Base-by-base conservation (phyloP, 2,888 invertebrate genomes). In the Chalcis sispes region DNA sequence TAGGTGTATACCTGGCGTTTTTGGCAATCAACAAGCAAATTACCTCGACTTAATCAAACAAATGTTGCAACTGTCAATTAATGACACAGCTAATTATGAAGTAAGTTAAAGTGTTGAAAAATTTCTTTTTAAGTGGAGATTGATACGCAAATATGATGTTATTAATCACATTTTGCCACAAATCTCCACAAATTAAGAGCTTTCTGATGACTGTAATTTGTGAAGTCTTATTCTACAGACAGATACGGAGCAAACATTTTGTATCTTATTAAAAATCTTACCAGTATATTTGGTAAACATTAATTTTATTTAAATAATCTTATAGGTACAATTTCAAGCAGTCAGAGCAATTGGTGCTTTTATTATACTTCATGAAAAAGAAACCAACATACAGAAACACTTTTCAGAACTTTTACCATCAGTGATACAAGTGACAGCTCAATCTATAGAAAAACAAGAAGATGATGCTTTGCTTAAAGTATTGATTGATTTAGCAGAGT, bases 41-140 rank as follows among this genome's bases (percentile, higher is more conserved):
- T 97, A 98, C 89, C 89, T 99, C 80, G 95, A 95, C 83, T 92
- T 97, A 42, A 98, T 99, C 83, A 98, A 98, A 87, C 96, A 97
- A 89, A 98, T 98, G 98, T 89, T 98, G 82, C 92, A 94, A 78
- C 95, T 96, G 83, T 95, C 96, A 75, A 90, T 96, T 77, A 91
- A 94, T 80, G 94, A 95, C 50, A 90, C 91, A n/a, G 91, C 93
- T 81, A 92, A 93, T 80, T 92, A 93, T 77, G 93, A 94, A 82
- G 94, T 91, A 82, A 85, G 86, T 77, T 25, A 64, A 27, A 46
- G 27, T 8, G 20, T 15, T 10, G 8, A 32, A n/a, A 59, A 50
- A 20, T 76, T 61, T 46, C 10, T 74, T 72, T 18, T 29, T 32
- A 8, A 58, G 10, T 70, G 81, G 84, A 86, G 84, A 84, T 77